A percentile compares a stretch with the other conserved stretches of the same genome.
Conservation (phyloP, 2,797 vertebrate genomes). For the Delichon dasypus region DNA sequence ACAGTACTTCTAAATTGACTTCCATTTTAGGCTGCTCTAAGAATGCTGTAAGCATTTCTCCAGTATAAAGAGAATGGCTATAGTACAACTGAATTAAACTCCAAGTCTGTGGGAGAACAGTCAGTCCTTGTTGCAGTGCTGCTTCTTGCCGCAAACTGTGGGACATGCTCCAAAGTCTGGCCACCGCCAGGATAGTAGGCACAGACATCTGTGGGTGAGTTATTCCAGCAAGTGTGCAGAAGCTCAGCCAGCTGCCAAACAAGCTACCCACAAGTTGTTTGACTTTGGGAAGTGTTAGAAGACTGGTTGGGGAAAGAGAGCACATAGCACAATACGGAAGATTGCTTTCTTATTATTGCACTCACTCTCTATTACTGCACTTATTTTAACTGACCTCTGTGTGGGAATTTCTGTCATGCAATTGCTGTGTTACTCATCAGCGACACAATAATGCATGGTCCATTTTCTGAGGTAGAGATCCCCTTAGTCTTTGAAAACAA, state of each 20-base stretch:
- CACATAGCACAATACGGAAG: background rate
- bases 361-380: background rate
- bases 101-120: background rate
- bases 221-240: background rate
- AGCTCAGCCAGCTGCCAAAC: constrained; percentile 6
- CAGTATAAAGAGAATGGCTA: background rate
- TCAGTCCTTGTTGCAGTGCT: background rate
- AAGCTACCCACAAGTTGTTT: background rate
- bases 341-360: background rate
- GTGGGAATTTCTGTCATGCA: background rate
- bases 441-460: background rate
- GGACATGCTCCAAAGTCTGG: background rate
- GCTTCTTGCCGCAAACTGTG: background rate
- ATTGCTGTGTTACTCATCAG: background rate
- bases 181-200: background rate
- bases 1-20: background rate
- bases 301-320: background rate
- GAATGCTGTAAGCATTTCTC: background rate
- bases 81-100: background rate
- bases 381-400: background rate
- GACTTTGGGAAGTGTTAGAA: background rate
- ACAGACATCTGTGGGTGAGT: background rate
- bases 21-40: background rate
- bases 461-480: background rate
- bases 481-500: background rate